A percentile compares a stretch with the other conserved stretches of the same genome.
These are phyloP conservation scores for Nycticryphes semicollaris DNA, from an alignment of 2,113 vertebrate species.

Conservation along the genomic window DNA sequence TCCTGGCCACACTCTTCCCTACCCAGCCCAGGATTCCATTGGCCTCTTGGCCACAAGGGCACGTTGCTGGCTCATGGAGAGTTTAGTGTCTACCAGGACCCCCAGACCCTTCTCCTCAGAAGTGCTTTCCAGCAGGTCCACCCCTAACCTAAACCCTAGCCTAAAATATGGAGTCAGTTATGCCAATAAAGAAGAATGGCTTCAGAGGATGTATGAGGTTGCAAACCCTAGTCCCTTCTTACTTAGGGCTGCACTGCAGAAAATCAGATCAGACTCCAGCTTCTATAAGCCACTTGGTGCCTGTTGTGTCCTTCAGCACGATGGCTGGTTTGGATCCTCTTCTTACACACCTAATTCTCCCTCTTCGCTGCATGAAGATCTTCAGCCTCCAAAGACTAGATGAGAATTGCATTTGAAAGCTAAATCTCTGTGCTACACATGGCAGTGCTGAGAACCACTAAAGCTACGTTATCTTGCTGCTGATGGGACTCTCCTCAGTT, in stretches of 20 bases:
- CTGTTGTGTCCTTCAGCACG: background rate
- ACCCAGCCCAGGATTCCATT: too few species aligned
- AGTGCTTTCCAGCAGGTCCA: too few species aligned
- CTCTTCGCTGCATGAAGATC: background rate
- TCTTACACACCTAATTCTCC: background rate
- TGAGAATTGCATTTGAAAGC: background rate
- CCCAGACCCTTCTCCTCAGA: too few species aligned
- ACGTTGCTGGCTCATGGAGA: too few species aligned
- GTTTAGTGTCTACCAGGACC: too few species aligned
- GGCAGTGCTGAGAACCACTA: background rate
- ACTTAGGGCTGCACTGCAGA: background rate
- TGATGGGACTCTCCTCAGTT: background rate
- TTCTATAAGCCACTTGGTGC: background rate
- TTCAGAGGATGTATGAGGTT: background rate
- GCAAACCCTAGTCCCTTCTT: background rate
- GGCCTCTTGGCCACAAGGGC: too few species aligned
- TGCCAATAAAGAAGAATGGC: background rate
- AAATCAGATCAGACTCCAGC: background rate
- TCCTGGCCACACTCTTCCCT: too few species aligned
- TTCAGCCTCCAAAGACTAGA: background rate
- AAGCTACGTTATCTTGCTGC: background rate
- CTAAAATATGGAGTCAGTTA: background rate
- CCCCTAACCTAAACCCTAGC: too few species aligned
- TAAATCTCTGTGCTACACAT: background rate
- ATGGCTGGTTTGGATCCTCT: background rate